A percentile compares a stretch with the other conserved stretches of the same genome.
phyloP scores from a whole-genome alignment of 2,113 vertebrate genomes.

The Pycnonotus jocosus region DNA sequence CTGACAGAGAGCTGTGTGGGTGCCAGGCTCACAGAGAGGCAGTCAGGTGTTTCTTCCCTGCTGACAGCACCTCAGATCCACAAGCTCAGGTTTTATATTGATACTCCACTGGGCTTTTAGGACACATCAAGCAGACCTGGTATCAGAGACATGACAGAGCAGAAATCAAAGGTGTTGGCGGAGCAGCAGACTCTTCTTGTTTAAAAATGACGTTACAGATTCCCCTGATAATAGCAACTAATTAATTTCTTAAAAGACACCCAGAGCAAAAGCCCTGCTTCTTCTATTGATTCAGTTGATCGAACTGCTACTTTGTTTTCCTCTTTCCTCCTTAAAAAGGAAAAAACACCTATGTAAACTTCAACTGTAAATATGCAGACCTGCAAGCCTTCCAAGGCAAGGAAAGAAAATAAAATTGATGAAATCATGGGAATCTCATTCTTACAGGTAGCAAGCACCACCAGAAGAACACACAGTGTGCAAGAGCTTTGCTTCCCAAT shows the following conservation, averaged over 20 bases:
- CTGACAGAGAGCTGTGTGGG: neutral
- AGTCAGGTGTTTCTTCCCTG: neutral
- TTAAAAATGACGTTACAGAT: neutral
- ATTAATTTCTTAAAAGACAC: neutral
- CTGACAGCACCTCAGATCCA: neutral
- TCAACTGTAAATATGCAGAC: neutral
- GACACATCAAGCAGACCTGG: neutral
- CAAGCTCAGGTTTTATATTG: neutral
- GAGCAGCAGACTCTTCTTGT: neutral
- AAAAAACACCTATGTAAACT: neutral
- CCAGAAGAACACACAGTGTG: neutral
- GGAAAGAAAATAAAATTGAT: neutral
- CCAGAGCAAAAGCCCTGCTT: neutral
- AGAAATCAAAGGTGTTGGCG: neutral
- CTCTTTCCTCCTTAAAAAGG: neutral
- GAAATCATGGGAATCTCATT: neutral
- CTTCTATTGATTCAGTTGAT: neutral
- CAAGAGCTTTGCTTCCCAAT: neutral
- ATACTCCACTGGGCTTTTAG: neutral
- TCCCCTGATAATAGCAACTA: neutral
- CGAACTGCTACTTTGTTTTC: neutral
- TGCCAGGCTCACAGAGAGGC: neutral
- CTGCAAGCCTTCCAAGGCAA: neutral
- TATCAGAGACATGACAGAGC: neutral
- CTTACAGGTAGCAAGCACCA: neutral